phyloP scores from a whole-genome alignment of 1,140 invertebrate species.

The Druon quercuslanigerum region DNA sequence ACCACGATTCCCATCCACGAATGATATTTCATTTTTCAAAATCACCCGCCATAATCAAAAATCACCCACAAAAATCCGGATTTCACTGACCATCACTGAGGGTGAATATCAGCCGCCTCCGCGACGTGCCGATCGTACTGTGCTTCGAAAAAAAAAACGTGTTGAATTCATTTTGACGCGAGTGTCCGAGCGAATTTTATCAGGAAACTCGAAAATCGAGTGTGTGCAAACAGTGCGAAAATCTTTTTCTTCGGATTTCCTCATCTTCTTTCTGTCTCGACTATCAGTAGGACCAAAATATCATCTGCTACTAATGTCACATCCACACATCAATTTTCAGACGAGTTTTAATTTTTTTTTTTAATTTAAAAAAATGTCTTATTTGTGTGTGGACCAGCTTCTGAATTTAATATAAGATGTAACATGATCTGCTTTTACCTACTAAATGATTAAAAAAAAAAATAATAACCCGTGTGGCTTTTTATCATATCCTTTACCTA shows the following conservation, averaged over 20 bases:
- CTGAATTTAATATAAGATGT: neutral
- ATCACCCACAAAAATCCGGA: constrained; percentile 27
- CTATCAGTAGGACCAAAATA: constrained; percentile 21
- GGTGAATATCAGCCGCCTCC: neutral
- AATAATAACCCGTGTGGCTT: neutral
- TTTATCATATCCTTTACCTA: neutral
- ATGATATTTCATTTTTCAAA: constrained; percentile 10
- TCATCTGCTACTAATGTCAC: constrained; percentile 1
- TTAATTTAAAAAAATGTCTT: neutral
- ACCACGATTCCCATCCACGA: constrained; percentile 36
- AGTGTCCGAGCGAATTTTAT: neutral
- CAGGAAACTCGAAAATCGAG: constrained; percentile 30
- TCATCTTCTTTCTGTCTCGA: neutral
- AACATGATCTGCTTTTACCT: constrained; percentile 15
- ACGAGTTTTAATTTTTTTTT: neutral
- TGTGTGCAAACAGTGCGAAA: constrained; percentile 13
- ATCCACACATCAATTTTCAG: neutral
- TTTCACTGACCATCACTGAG: neutral
- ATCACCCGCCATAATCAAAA: constrained; percentile 1
- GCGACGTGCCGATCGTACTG: constrained; percentile 6
- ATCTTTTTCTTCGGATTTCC: constrained; percentile 6
- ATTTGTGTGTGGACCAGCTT: neutral
- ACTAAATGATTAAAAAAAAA: constrained; percentile 16
- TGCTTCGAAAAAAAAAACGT: constrained; percentile 30
- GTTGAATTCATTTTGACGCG: neutral